These are phyloP conservation scores for Gisinianus flammeolus DNA, from an alignment of 2,888 invertebrate species.

Conservation along the genomic window DNA sequence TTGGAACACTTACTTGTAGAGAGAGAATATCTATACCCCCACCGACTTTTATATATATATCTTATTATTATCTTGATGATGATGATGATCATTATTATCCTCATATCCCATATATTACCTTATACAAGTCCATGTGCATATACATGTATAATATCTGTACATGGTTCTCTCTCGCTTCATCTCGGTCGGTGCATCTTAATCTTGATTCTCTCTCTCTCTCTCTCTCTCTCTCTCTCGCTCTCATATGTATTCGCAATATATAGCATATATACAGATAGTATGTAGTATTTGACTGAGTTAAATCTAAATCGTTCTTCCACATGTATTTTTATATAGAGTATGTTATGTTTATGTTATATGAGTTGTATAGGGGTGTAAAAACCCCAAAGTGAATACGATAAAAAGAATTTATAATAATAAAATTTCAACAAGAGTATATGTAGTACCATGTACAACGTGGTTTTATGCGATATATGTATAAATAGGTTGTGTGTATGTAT, in stretches of 20 bases:
- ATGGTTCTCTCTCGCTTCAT: too few relatives aligned
- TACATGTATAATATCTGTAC: too few relatives aligned
- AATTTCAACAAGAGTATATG: neutral
- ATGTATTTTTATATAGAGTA: neutral
- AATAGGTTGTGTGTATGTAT: neutral
- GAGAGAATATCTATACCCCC: too few relatives aligned
- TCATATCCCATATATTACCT: too few relatives aligned
- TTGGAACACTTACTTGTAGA: too few relatives aligned
- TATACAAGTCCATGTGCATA: too few relatives aligned
- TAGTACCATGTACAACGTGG: neutral
- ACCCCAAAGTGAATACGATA: neutral
- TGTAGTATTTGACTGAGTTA: neutral
- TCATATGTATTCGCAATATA: neutral
- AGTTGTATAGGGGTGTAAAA: neutral
- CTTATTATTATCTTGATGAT: too few relatives aligned
- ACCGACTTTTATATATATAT: too few relatives aligned
- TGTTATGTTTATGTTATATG: neutral
- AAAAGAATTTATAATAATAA: neutral
- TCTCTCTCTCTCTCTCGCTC: neutral
- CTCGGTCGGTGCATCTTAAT: conserved; percentile 17
- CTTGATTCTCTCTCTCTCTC: neutral
- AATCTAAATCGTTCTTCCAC: neutral
- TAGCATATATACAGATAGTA: neutral
- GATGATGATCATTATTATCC: too few relatives aligned
- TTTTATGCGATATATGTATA: neutral